Conservation (phyloP, 2,888 invertebrate genomes). For the Atrina japonica region DNA sequence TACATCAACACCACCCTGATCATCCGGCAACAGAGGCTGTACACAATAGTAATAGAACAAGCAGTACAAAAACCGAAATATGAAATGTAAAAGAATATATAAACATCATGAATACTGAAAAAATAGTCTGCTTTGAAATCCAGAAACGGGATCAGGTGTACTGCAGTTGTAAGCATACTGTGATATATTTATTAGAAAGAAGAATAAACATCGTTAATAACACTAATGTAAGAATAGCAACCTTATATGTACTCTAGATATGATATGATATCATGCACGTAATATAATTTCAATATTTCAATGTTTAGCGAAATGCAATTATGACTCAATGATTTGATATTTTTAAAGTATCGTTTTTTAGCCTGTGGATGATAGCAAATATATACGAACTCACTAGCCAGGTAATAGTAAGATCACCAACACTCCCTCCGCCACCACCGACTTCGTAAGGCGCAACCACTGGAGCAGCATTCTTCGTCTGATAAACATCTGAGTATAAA, state of each 20-base stretch:
- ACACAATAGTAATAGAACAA: neutral
- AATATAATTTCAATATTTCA: no score
- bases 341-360: neutral
- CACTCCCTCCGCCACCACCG: constrained; percentile 96
- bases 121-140: no score
- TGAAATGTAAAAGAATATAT: no score
- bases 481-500: constrained; percentile 37
- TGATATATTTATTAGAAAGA: neutral
- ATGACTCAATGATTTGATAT: neutral
- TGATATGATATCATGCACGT: no score
- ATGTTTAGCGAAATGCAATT: neutral
- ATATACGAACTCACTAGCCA: constrained; percentile 85
- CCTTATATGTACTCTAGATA: no score
- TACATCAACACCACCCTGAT: constrained; percentile 94
- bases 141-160: no score
- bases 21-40: constrained; percentile 81
- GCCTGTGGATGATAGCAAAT: no score
- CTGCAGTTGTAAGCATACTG: neutral
- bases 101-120: no score
- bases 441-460: constrained; percentile 82
- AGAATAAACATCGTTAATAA: no score
- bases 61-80: no score
- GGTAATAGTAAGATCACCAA: constrained; percentile 94
- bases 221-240: no score
- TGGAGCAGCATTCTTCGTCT: constrained; percentile 42